Percentiles rank a stretch among this genome's conserved stretches.
Conservation (phyloP, 2,888 invertebrate species). For the Iselma pallidipennis region DNA sequence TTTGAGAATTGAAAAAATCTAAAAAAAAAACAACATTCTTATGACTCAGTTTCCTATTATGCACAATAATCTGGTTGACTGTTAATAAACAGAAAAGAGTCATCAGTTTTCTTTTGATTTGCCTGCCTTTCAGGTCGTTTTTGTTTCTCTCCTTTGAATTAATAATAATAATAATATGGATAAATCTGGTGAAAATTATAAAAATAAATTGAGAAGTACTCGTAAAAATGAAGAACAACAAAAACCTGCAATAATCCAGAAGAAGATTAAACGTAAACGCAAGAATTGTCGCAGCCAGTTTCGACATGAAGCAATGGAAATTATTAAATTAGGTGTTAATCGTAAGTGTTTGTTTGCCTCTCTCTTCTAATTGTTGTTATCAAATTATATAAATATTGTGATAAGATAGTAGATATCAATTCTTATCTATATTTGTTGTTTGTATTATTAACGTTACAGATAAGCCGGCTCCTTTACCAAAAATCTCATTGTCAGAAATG, state of each 20-base stretch:
- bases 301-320: constrained; percentile 37
- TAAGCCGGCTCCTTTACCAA: too few species aligned
- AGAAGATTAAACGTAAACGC: constrained; percentile 35
- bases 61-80: neutral
- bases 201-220: neutral
- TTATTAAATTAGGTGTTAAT: constrained; percentile 37
- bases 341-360: constrained; percentile 30
- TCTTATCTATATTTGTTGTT: neutral
- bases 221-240: constrained; percentile 1
- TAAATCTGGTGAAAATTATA: neutral
- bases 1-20: too few species aligned
- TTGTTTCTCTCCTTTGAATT: too few species aligned
- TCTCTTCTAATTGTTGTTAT: neutral
- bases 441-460: too few species aligned
- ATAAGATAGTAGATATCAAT: neutral
- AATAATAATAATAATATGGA: neutral
- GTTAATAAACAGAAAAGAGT: too few species aligned
- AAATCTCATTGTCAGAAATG: too few species aligned
- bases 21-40: too few species aligned
- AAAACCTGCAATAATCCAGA: neutral
- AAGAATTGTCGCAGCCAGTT: constrained; percentile 40
- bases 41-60: neutral
- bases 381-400: neutral
- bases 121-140: neutral
- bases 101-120: neutral